Conservation (phyloP, 2,888 invertebrate species). For the Lithophane leautieri region DNA sequence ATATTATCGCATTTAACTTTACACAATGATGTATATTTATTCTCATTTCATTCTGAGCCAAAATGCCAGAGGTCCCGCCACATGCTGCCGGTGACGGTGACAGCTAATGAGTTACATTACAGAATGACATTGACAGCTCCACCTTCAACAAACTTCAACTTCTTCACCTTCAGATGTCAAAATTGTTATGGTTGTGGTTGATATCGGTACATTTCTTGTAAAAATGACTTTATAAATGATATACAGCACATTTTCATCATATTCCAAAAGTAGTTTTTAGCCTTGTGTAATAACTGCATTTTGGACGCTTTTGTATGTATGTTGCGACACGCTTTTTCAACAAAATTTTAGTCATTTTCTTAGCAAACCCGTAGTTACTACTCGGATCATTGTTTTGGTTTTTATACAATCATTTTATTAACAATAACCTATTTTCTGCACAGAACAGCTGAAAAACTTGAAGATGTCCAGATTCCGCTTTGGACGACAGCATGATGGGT, state of each 20-base stretch:
- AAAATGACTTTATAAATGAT: conserved; percentile 10
- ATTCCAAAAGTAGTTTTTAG: conserved; percentile 33
- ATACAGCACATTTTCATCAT: conserved; percentile 5
- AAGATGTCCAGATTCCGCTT: conserved; percentile 91
- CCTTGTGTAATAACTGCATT: conserved; percentile 28
- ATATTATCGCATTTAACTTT: neutral
- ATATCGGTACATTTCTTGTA: conserved; percentile 44
- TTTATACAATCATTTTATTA: neutral
- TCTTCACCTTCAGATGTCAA: conserved; percentile 8
- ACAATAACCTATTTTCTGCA: conserved; percentile 49
- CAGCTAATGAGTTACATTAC: neutral
- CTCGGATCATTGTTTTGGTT: conserved; percentile 6
- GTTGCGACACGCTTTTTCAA: conserved; percentile 26
- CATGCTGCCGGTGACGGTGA: neutral
- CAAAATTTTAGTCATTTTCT: neutral
- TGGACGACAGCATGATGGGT: conserved; percentile 91
- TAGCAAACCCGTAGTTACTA: neutral
- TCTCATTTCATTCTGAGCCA: neutral
- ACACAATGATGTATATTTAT: too few species aligned
- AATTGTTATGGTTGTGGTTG: conserved; percentile 46
- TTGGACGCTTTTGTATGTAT: conserved; percentile 39
- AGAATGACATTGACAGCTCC: neutral
- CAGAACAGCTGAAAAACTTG: conserved; percentile 75
- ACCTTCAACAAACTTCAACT: neutral
- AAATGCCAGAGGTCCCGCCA: conserved; percentile 1